A percentile compares a stretch with the other conserved stretches of the same genome.
These are phyloP conservation scores for Tenthredo livida DNA, from an alignment of 2,888 invertebrate species.

Conservation along the genomic window DNA sequence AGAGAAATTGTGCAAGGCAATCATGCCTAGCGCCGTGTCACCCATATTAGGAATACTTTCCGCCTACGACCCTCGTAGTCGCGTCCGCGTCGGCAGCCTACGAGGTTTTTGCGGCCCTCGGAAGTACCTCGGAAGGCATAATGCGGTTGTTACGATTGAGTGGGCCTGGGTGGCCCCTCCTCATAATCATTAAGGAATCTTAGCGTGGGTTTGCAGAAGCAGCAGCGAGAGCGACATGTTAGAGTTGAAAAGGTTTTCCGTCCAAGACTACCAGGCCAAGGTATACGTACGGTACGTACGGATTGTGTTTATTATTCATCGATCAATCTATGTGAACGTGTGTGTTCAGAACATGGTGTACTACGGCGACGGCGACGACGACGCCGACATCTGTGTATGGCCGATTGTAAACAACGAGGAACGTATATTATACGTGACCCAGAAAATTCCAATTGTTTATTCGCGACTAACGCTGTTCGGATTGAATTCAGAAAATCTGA, in stretches of 20 bases:
- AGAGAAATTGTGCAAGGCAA: constrained; percentile 40
- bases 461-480: neutral
- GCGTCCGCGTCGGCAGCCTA: too few species aligned
- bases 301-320: constrained; percentile 30
- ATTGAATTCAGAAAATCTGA: neutral
- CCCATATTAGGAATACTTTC: constrained; percentile 44
- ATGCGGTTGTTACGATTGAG: constrained; percentile 24
- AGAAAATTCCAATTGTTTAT: constrained; percentile 32
- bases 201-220: constrained; percentile 23
- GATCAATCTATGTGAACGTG: neutral
- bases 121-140: constrained; percentile 25
- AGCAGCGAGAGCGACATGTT: constrained; percentile 1
- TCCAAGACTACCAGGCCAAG: constrained; percentile 21
- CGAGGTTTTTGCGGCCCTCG: constrained; percentile 44
- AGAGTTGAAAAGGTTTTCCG: neutral
- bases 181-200: constrained; percentile 32
- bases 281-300: neutral
- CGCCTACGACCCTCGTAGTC: constrained; percentile 43
- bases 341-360: neutral
- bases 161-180: constrained; percentile 35
- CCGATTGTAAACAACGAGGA: constrained; percentile 30
- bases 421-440: neutral
- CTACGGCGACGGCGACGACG: neutral
- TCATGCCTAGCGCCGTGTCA: constrained; percentile 30
- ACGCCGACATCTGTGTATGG: neutral